Percentiles rank a stretch among this genome's conserved stretches.
phyloP scores from a whole-genome alignment of 2,888 invertebrate species.

The Scaptomyza reducta region DNA sequence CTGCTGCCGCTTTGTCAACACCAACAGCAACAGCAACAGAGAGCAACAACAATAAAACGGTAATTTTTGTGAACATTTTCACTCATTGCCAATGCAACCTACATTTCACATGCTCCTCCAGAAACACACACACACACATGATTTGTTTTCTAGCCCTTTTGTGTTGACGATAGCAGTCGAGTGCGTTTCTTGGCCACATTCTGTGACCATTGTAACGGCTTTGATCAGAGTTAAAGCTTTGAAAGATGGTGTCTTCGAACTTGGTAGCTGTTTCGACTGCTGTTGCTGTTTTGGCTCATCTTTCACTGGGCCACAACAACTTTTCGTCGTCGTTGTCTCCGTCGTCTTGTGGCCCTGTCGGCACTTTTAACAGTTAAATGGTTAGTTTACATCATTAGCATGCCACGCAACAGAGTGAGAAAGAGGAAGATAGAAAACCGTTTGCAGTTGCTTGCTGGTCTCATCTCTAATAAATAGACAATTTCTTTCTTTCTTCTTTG shows the following conservation, averaged over 20 bases:
- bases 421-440: background rate
- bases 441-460: constrained; percentile 26
- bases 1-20: constrained; percentile 72
- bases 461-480: constrained; percentile 66
- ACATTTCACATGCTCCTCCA: constrained; percentile 61
- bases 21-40: constrained; percentile 26
- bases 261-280: constrained; percentile 4
- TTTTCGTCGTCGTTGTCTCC: constrained; percentile 29
- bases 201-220: constrained; percentile 73
- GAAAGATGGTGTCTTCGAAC: constrained; percentile 7
- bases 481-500: constrained; percentile 40
- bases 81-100: constrained; percentile 76
- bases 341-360: constrained; percentile 62
- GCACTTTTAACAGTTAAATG: constrained; percentile 76
- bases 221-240: constrained; percentile 56
- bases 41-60: constrained; percentile 52
- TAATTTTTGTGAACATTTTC: constrained; percentile 71
- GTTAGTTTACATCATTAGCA: constrained; percentile 78
- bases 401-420: constrained; percentile 32
- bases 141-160: constrained; percentile 53
- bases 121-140: constrained; percentile 7
- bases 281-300: constrained; percentile 26
- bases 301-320: constrained; percentile 27
- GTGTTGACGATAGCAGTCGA: constrained; percentile 21
- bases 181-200: constrained; percentile 64